Conservation (phyloP, 2,113 vertebrate genomes). For the Mandrillus leucophaeus region DNA sequence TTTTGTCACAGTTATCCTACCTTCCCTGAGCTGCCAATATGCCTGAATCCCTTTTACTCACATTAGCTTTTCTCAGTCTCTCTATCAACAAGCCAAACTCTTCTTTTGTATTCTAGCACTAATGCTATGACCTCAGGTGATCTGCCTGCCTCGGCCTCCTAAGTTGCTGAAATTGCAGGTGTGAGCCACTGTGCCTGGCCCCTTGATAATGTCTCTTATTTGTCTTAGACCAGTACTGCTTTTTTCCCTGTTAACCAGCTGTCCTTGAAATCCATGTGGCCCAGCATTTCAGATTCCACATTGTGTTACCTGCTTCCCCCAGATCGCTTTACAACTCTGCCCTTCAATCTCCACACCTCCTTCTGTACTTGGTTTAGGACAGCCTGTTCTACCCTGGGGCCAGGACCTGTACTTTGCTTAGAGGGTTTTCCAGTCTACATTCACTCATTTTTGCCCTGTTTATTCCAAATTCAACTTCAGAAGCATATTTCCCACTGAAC, state of each 20-base stretch:
- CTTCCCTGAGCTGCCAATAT: not conserved
- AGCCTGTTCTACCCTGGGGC: not conserved
- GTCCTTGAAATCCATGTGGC: not conserved
- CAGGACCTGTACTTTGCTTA: not conserved
- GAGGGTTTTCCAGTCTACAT: not conserved
- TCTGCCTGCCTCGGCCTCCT: no score
- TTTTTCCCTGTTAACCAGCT: not conserved
- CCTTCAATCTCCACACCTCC: not conserved
- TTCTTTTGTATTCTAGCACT: not conserved
- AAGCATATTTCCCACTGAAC: not conserved
- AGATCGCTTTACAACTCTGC: not conserved
- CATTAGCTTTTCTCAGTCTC: not conserved
- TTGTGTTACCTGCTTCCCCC: not conserved
- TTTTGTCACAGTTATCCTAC: not conserved
- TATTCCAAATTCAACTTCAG: slow-evolving; percentile 25
- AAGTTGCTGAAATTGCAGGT: no score
- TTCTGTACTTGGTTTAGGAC: not conserved
- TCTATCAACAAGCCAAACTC: not conserved
- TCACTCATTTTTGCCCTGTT: not conserved
- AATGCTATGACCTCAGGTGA: no score
- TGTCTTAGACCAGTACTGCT: not conserved
- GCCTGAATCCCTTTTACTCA: not conserved
- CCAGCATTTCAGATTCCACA: not conserved
- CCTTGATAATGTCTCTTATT: not conserved
- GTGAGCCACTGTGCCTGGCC: no score